Evolutionary conservation across 2,888 invertebrate genomes (phyloP), one percentile per base, ranked within the genome.

Genomic region (Carterocephalus palaemon): DNA sequence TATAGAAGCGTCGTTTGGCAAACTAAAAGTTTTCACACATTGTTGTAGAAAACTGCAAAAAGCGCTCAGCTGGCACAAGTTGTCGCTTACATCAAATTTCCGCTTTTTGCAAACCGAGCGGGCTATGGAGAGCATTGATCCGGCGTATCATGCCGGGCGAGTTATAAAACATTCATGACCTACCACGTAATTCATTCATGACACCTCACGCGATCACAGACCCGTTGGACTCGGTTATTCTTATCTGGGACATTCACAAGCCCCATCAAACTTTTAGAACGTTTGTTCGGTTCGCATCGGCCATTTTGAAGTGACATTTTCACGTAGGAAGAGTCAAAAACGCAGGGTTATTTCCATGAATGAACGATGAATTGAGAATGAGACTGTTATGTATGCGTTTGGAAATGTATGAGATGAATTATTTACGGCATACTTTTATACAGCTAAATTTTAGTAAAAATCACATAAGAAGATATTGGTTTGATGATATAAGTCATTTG

Each of bases 101-200:
- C 34, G 20, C 29, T 43, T 43, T 43, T 42, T 42, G n/a, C n/a
- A 16, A 19, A 36, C 33, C 7, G 12, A 33, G 24, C 23, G 29
- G 34, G 40, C 51, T 53, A 53, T 49, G 49, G 50, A 47, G 38
- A 38, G 38, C 54, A 74, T 72, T 69, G 69, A 67, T 64, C 66
- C 62, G 56, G 45, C 60, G 64, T 62, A 69, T 73, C 67, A 71
- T 62, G 61, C 65, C 60, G 54, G 54, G 56, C 61, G 64, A 60
- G 74, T 73, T 70, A 81, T 84, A 76, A 80, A 84, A 81, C 67
- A 84, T 84, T 84, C 81, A 84, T 75, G 72, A 64, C 58, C 61
- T 56, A 52, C 53, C 54, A 59, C 64, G 67, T 80, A 79, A 81
- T 68, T 77, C 76, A 83, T 83, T 83, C 79, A 83, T 75, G 74